Evolutionary conservation across 2,888 invertebrate genomes (phyloP), one percentile per base, ranked within the genome.

Genomic region (Caenorhabditis sp.): DNA sequence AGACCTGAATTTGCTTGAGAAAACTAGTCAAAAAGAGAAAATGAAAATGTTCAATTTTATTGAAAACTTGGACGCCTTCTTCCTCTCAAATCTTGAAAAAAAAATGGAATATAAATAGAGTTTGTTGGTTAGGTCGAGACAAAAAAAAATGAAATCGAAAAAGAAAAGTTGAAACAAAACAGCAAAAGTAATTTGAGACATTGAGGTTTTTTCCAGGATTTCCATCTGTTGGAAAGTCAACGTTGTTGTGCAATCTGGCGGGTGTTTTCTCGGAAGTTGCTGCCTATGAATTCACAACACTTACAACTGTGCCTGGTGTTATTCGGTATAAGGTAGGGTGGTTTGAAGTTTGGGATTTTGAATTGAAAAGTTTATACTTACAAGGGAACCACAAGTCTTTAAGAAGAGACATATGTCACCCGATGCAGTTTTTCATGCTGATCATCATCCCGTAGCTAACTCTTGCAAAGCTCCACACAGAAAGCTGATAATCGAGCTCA

Each of bases 241-340:
- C 99, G 0, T 89, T 99, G 61, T 91, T 99, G 17, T 96, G 94
- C 79, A 99, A 95, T 84, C 89, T 99, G 77, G 97, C 99, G n/a
- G 99, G 99, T 17, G 99, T 99, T 12, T 99, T 99, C 89, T 97
- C 97, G 0, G 99, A 99, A 90, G 97, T 97, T 6, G 99, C 97
- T 37, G 97, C 97, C 0, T 99, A 99, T 88, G 99, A 99, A 90
- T 99, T 99, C 90, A 99, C 99, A 78, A 99, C 99, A 0, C 91
- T 99, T 5, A 99, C 99, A 0, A 99, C 99, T 10, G 99, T 99
- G 14, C 99, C 99, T 0, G 99, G 99, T 19, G 99, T 99, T 88
- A 86, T 88, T 67, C 84, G 89, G 37, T 91, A 90, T 89, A 80
- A 80, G 68, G 79, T 77, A 51, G n/a, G 27, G 55, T 26, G 3